A percentile compares a stretch with the other conserved stretches of the same genome.
Conservation (phyloP, 1,140 invertebrate genomes). For the Orchestia grillus region DNA sequence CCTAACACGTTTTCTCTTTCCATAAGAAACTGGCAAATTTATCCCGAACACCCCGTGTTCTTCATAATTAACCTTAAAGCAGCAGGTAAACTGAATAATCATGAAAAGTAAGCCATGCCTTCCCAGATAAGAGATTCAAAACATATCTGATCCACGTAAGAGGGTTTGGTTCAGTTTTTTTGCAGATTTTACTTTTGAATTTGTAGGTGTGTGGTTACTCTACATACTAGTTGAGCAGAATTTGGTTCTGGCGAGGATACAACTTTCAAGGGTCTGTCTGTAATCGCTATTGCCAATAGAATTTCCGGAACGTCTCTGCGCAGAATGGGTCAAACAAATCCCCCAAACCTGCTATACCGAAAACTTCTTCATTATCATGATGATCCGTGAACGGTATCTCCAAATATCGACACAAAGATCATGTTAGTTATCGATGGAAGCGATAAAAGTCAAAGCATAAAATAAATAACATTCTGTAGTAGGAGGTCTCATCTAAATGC, state of each 20-base stretch:
- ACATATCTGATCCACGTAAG: neutral
- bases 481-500: neutral
- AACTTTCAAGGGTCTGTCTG: too few species aligned
- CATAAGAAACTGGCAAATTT: too few species aligned
- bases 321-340: neutral
- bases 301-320: too few species aligned
- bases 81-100: too few species aligned
- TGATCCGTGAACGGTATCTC: neutral
- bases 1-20: too few species aligned
- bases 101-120: neutral
- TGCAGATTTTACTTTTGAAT: neutral
- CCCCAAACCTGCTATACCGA: neutral
- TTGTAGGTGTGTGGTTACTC: too few species aligned
- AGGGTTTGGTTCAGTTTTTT: neutral
- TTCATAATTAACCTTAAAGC: too few species aligned
- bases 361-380: neutral
- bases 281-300: too few species aligned
- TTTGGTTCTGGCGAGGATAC: too few species aligned
- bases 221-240: too few species aligned
- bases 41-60: too few species aligned
- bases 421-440: neutral
- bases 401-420: neutral
- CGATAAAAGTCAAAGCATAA: neutral
- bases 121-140: neutral
- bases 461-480: neutral